phyloP scores from a whole-genome alignment of 2,113 vertebrate species.

The Phainopepla nitens region DNA sequence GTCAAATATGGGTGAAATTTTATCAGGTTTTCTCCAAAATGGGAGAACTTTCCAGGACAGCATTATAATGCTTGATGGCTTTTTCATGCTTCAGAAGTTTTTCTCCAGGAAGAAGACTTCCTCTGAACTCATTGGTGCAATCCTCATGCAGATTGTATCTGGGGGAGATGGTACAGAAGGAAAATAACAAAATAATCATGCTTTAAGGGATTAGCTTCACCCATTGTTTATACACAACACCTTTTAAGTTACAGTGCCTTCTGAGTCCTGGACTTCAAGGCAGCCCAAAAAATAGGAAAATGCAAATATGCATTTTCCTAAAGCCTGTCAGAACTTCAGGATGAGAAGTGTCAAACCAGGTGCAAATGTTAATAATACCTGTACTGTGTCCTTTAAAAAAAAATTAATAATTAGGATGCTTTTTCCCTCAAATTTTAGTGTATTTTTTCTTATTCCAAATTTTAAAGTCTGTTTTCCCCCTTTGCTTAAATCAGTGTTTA shows the following conservation, averaged over 20 bases:
- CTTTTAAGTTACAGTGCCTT: background rate
- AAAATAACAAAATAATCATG: background rate
- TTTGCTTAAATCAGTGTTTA: background rate
- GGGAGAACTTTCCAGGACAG: constrained; percentile 72
- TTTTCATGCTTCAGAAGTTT: constrained; percentile 80
- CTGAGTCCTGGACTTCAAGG: background rate
- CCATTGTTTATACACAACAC: background rate
- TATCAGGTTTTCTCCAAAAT: constrained; percentile 74
- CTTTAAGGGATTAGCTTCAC: background rate
- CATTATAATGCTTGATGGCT: constrained; percentile 78
- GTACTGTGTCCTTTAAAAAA: background rate
- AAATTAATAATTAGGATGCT: accelerated
- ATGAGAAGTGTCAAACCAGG: background rate
- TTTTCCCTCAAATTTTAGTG: too few species aligned
- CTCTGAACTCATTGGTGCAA: constrained; percentile 61
- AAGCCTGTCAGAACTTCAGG: background rate
- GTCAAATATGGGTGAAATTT: background rate
- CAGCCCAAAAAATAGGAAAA: background rate
- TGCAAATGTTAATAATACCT: background rate
- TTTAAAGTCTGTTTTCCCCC: background rate
- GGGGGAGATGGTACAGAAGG: background rate
- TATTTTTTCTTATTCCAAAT: background rate
- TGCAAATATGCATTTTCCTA: background rate
- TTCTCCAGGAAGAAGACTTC: constrained; percentile 74
- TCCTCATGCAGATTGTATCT: constrained; percentile 84